A percentile compares a stretch with the other conserved stretches of the same genome.
Evolutionary conservation across 1,140 invertebrate species (phyloP).

Genomic region (Oedothorax gibbosus): DNA sequence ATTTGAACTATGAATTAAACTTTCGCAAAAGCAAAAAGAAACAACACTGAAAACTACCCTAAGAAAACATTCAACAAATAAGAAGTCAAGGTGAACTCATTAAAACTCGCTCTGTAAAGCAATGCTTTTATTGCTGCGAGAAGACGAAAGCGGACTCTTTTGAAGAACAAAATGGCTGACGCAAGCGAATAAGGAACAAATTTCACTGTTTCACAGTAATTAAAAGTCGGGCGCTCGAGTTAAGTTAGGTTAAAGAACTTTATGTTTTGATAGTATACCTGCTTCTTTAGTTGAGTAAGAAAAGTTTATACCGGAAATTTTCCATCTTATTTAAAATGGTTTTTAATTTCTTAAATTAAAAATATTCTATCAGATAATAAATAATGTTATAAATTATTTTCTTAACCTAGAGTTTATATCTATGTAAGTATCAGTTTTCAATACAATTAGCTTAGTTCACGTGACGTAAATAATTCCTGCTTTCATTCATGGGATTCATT

Average conservation of each 20-base stretch:
- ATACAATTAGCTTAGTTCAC: too few species aligned
- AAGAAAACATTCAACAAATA: constrained; percentile 24
- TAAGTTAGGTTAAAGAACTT: background rate
- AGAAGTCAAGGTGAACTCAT: background rate
- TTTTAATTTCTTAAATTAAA: too few species aligned
- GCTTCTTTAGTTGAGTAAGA: too few species aligned
- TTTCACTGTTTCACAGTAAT: constrained; percentile 11
- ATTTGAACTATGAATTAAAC: background rate
- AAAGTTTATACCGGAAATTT: too few species aligned
- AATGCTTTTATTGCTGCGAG: background rate
- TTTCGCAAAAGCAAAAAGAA: background rate
- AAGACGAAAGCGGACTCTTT: constrained; percentile 3
- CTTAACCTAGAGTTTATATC: too few species aligned
- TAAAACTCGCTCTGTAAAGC: background rate
- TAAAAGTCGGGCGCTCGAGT: constrained; percentile 11
- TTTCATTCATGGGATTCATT: too few species aligned
- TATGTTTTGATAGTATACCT: too few species aligned
- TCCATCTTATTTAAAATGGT: too few species aligned
- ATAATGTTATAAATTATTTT: too few species aligned
- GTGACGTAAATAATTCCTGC: too few species aligned
- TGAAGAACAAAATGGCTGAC: constrained; percentile 5
- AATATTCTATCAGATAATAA: too few species aligned
- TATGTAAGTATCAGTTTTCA: too few species aligned
- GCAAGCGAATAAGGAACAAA: constrained; percentile 1
- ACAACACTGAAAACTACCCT: background rate